phyloP scores from a whole-genome alignment of 64 coral and sea anemone species.

The Pocillopora damicornis region DNA sequence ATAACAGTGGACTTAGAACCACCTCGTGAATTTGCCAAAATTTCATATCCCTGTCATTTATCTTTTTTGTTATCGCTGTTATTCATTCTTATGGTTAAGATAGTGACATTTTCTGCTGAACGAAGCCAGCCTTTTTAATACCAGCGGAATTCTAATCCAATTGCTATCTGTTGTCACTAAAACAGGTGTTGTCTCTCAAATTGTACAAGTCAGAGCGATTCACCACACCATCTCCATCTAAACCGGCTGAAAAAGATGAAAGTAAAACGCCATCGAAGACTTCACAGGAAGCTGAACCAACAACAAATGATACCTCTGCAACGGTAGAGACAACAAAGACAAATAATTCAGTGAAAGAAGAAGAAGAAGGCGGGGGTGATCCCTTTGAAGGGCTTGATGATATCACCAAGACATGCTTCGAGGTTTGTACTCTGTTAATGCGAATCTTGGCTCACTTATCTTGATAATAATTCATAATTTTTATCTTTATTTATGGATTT shows the following conservation, averaged over 20 bases:
- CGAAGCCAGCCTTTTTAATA: background rate
- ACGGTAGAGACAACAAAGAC: background rate
- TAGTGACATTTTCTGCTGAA: too few species aligned
- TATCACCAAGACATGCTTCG: slow-evolving; percentile 78
- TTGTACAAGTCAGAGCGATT: slow-evolving; percentile 63
- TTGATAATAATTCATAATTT: too few species aligned
- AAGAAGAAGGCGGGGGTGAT: slow-evolving; percentile 46
- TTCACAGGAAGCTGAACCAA: background rate
- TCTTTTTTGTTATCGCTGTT: too few species aligned
- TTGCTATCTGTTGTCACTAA: background rate
- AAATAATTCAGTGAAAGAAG: background rate
- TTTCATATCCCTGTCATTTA: too few species aligned
- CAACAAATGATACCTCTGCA: slow-evolving; percentile 4
- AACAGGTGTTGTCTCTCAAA: slow-evolving; percentile 79
- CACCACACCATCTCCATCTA: background rate
- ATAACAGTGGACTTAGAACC: too few species aligned
- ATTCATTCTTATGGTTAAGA: too few species aligned
- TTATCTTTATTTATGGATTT: background rate
- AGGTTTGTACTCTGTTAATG: slow-evolving; percentile 40
- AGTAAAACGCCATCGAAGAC: slow-evolving; percentile 23
- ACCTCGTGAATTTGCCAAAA: too few species aligned
- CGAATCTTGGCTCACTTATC: too few species aligned
- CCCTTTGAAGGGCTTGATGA: slow-evolving; percentile 84
- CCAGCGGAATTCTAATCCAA: background rate
- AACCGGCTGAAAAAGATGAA: background rate